phyloP scores from a whole-genome alignment of 2,113 vertebrate genomes.

The Pseudorhombus dupliciocellatus region DNA sequence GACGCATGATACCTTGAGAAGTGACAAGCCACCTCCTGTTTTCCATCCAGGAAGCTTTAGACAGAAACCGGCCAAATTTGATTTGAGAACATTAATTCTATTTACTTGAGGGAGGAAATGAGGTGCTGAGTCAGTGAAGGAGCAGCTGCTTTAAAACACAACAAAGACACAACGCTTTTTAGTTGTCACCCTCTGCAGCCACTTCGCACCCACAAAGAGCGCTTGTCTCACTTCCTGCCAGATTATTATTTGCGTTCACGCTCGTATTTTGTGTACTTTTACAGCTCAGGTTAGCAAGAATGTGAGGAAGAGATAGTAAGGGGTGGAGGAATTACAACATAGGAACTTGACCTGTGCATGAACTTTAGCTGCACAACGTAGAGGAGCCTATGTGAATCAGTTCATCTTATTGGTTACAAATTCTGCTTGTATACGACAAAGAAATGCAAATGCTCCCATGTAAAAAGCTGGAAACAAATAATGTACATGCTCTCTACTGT shows the following conservation, averaged over 20 bases:
- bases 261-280: conserved; percentile 65
- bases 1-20: conserved; percentile 46
- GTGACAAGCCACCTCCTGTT: conserved; percentile 51
- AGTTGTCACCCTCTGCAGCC: conserved; percentile 57
- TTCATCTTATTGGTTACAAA: neutral
- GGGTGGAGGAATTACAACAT: conserved; percentile 55
- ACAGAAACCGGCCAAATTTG: conserved; percentile 56
- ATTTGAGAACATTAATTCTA: conserved; percentile 72
- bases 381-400: neutral
- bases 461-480: neutral
- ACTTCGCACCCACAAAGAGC: conserved; percentile 60
- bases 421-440: neutral
- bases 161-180: conserved; percentile 68
- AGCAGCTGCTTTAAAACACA: conserved; percentile 54
- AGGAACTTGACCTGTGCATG: conserved; percentile 68
- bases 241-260: conserved; percentile 62
- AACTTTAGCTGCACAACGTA: conserved; percentile 55
- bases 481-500: too few relatives aligned
- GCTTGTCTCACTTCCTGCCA: conserved; percentile 43
- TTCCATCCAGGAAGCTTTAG: conserved; percentile 63
- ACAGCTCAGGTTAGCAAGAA: conserved; percentile 52
- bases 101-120: conserved; percentile 74
- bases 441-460: neutral
- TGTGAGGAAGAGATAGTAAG: conserved; percentile 38
- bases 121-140: conserved; percentile 66